Percentiles rank a stretch among this genome's conserved stretches.
phyloP scores from a whole-genome alignment of 1,140 invertebrate genomes.

The Zaprionus ornatus region DNA sequence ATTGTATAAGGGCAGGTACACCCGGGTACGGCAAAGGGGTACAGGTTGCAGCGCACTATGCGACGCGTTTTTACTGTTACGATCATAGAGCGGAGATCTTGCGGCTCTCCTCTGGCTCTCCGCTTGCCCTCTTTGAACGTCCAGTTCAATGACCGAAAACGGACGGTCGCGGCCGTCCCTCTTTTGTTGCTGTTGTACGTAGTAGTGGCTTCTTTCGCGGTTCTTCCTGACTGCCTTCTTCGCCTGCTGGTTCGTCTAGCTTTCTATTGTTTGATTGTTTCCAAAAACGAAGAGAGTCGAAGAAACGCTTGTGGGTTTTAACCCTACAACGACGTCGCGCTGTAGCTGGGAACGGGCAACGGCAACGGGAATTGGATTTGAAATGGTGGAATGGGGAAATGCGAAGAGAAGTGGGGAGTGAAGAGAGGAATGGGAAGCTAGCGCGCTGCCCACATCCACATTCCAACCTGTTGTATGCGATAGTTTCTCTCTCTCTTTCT shows the following conservation, averaged over 20 bases:
- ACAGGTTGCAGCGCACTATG: conserved; percentile 63
- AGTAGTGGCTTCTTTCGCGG: conserved; percentile 71
- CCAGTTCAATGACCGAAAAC: conserved; percentile 76
- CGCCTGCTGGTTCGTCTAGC: conserved; percentile 72
- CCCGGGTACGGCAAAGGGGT: neutral
- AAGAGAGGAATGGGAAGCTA: conserved; percentile 33
- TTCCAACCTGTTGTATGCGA: conserved; percentile 51
- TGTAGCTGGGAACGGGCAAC: conserved; percentile 32
- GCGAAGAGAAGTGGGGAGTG: conserved; percentile 8
- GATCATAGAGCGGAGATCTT: conserved; percentile 68
- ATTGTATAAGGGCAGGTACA: conserved; percentile 2
- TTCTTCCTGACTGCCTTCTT: conserved; percentile 76
- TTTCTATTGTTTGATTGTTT: conserved; percentile 80
- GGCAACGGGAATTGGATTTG: conserved; percentile 26
- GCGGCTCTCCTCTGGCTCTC: conserved; percentile 15
- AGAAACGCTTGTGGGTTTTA: conserved; percentile 74
- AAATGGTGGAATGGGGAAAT: conserved; percentile 21
- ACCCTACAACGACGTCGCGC: conserved; percentile 54
- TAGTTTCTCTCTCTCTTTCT: conserved; percentile 35
- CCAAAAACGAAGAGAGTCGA: conserved; percentile 57
- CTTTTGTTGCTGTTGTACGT: conserved; percentile 28
- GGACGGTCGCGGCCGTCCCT: conserved; percentile 48
- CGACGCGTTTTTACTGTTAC: conserved; percentile 74
- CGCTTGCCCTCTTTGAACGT: conserved; percentile 14
- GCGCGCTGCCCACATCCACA: conserved; percentile 55